Conservation (phyloP, 1,140 invertebrate species). For the Caenorhabditis remanei region DNA sequence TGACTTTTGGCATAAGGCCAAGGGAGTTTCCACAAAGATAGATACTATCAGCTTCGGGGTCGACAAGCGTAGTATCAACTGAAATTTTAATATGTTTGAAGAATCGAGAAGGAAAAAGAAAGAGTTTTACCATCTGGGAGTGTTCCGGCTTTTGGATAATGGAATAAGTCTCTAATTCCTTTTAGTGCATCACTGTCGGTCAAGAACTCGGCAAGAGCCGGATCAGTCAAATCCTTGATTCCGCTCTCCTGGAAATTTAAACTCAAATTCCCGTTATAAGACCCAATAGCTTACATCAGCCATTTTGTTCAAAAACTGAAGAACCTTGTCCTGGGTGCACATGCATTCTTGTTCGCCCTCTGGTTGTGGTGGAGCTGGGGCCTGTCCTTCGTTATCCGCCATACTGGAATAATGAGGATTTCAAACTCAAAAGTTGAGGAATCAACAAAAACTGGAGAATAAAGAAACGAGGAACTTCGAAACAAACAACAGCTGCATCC, state of each 20-base stretch:
- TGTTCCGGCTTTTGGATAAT: constrained; percentile 69
- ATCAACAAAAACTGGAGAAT: neutral
- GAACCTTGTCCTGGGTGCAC: constrained; percentile 61
- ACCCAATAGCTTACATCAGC: constrained; percentile 33
- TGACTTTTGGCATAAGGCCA: constrained; percentile 73
- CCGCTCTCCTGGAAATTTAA: constrained; percentile 45
- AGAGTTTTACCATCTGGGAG: constrained; percentile 70
- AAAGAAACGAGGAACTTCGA: neutral
- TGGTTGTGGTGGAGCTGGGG: neutral
- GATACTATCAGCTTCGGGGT: constrained; percentile 70
- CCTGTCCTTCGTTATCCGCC: constrained; percentile 1
- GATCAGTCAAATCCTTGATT: constrained; percentile 59
- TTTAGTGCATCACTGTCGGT: constrained; percentile 61
- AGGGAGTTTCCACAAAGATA: constrained; percentile 74
- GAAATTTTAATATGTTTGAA: constrained; percentile 16
- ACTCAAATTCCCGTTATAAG: too few species aligned
- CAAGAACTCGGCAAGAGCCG: constrained; percentile 59
- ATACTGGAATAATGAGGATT: neutral
- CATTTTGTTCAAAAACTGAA: constrained; percentile 58
- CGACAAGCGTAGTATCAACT: constrained; percentile 69
- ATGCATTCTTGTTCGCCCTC: constrained; percentile 17
- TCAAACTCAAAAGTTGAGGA: neutral
- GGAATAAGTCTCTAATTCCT: constrained; percentile 68
- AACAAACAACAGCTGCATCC: constrained; percentile 43
- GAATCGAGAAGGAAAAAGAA: too few species aligned